Base-by-base conservation (phyloP, 2,888 invertebrate species). In the Adineta ricciae region DNA sequence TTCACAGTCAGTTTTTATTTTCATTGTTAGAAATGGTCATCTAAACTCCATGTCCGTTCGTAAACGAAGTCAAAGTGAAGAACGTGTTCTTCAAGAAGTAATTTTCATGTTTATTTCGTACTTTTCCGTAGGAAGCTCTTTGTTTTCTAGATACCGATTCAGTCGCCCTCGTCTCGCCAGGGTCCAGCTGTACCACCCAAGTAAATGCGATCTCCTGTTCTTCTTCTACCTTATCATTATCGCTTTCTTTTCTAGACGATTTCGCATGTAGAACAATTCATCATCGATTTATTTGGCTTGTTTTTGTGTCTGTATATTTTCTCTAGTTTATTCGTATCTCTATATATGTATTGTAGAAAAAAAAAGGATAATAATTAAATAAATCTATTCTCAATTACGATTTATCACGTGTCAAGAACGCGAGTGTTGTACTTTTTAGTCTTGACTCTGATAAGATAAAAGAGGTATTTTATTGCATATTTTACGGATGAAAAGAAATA, bases 71-170 rank as follows among this genome's bases (percentile, higher is more conserved):
- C 38, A 32, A 41, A 78, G 78, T n/a, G 78, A 38, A 78, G 78
- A 78, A 78, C 41, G 41, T n/a, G 11, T 78, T n/a, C 24, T 78
- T n/a, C 78, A 78, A 78, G 78, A 78, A n/a, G 78, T 78, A 78
- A 73, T 16, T 36, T 27, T n/a, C 1, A 78, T 38, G 8, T 5
- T 24, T 24, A 36, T 41, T 41, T 3, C 0, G 2, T n/a, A 24
- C 0, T 11, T 2, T 14, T 24, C 3, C 11, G n/a, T 41, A 16
- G 1, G 3, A 4, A 24, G 14, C 4, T 41, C 41, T 41, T 38
- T n/a, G n/a, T 21, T n/a, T 78, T 78, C 9, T 41, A 78, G 41
- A 24, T 9, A 41, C 41, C 41, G 1, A 32, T 3, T 1, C 41
- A 38, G 41, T 41, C 38, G 41, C 41, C 78, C 19, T 78, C 78